A percentile compares a stretch with the other conserved stretches of the same genome.
phyloP scores from a whole-genome alignment of 2,888 invertebrate species.

The Ametastegia equiseti region DNA sequence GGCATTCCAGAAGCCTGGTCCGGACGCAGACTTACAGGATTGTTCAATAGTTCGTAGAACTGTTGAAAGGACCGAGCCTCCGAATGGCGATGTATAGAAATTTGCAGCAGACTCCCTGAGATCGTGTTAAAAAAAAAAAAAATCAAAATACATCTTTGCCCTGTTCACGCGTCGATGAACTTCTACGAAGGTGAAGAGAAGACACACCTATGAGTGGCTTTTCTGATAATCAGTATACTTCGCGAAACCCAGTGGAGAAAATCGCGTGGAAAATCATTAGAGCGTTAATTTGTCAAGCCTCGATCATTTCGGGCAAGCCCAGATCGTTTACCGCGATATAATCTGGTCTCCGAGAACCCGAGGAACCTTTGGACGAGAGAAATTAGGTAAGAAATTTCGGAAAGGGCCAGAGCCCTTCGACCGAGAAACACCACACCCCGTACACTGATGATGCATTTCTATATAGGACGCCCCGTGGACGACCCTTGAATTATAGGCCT shows the following conservation, averaged over 20 bases:
- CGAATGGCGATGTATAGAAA: background rate
- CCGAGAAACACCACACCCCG: slow-evolving; percentile 1
- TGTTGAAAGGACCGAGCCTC: background rate
- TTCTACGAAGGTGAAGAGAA: background rate
- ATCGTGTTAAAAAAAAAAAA: background rate
- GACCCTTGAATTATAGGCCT: slow-evolving; percentile 27
- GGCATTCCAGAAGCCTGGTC: background rate
- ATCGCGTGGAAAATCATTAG: slow-evolving; percentile 12
- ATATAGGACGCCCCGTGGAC: slow-evolving; percentile 31
- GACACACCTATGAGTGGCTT: background rate
- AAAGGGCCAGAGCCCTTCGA: background rate
- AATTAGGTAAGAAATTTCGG: background rate
- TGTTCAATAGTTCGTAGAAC: background rate
- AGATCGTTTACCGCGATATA: slow-evolving; percentile 17
- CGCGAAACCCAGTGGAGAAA: background rate
- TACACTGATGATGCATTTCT: slow-evolving; percentile 28
- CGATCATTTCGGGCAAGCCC: slow-evolving; percentile 1
- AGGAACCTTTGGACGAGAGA: background rate
- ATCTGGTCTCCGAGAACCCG: background rate
- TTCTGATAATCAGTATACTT: background rate
- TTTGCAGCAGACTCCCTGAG: background rate
- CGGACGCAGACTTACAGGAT: background rate
- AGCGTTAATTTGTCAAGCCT: slow-evolving; percentile 38
- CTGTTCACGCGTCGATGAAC: slow-evolving; percentile 9
- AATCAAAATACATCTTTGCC: background rate